Evolutionary conservation across 2,888 invertebrate genomes (phyloP), one percentile per base, ranked within the genome.

Genomic region (Drosophila peninsularis): DNA sequence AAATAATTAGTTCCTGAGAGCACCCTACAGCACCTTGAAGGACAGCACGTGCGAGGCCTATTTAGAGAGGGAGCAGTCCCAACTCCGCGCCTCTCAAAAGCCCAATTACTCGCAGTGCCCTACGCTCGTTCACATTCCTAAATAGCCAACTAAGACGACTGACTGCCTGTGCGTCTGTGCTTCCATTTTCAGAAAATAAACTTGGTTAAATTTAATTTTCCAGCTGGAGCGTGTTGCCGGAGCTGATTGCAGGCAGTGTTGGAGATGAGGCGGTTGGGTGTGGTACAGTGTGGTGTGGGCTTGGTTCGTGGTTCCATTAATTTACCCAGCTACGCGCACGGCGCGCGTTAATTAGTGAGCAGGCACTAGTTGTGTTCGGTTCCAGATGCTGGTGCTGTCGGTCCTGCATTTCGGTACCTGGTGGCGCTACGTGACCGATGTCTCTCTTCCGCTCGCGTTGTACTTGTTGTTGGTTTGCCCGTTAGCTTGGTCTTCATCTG

Each of bases 281-380:
- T n/a, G 45, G n/a, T n/a, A 2, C 27, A 17, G 11, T n/a, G 13
- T n/a, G 37, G 9, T 7, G 14, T 41, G n/a, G 50, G 50, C 10
- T 9, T 45, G 17, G 57, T 61, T 47, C 55, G 65, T 63, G 71
- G 50, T 50, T 44, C 44, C 55, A 34, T 55, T 34, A 60, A 70
- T 70, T 70, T 72, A 45, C 19, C 42, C 52, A 62, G 55, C 44
- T 27, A 57, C 39, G 36, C 66, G 55, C 19, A 50, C 17, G 47
- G 57, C 57, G 62, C 55, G 66, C 69, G 65, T 66, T 77, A 70
- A 77, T 78, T 77, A 64, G 75, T 53, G 67, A 47, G 45, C 54
- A 41, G 53, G 32, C 36, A 34, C 14, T 37, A n/a, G 36, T n/a
- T 47, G 47, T 17, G n/a, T 49, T 49, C 37, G 57, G 37, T 39